Conservation (phyloP, 1,140 invertebrate genomes). For the Liolophura sinensis region DNA sequence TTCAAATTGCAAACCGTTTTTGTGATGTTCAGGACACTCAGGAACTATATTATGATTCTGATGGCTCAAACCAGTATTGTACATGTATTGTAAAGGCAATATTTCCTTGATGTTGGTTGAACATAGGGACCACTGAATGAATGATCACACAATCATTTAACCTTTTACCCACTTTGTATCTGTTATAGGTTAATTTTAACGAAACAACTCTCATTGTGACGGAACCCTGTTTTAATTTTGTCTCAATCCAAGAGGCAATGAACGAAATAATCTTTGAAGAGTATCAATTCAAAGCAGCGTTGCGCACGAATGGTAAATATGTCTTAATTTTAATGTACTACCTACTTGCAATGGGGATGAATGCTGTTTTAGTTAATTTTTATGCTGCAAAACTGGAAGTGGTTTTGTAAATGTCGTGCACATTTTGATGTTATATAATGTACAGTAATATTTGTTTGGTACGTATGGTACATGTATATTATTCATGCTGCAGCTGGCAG, state of each 20-base stretch:
- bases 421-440: neutral
- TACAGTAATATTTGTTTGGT: neutral
- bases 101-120: no score
- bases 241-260: constrained; percentile 88
- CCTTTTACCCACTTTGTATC: neutral
- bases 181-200: constrained; percentile 52
- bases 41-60: no score
- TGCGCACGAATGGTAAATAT: constrained; percentile 74
- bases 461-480: neutral
- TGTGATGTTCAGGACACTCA: no score
- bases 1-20: no score
- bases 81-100: no score
- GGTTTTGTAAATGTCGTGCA: no score
- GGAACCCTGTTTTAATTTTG: constrained; percentile 94
- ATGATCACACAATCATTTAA: no score
- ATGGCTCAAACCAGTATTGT: no score
- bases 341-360: neutral
- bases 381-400: no score
- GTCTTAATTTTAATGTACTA: neutral
- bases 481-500: neutral
- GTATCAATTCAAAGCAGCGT: constrained; percentile 86
- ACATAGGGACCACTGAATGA: no score
- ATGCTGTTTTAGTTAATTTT: neutral
- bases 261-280: constrained; percentile 98
- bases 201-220: constrained; percentile 83